Conservation (phyloP, 2,888 invertebrate genomes). For the Pterobdella sp. region DNA sequence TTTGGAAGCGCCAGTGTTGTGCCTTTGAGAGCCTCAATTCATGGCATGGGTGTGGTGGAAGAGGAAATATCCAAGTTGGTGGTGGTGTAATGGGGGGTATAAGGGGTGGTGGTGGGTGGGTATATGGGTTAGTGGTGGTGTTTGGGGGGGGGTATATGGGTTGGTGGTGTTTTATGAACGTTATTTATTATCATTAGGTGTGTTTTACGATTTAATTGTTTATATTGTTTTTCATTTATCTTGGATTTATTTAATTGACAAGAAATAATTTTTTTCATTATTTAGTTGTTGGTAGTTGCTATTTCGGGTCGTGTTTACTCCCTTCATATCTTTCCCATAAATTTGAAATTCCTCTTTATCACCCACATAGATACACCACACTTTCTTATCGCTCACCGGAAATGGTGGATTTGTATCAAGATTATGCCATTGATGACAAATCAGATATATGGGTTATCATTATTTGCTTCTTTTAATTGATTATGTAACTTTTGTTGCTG, state of each 20-base stretch:
- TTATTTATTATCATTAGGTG: too few relatives aligned
- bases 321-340: not conserved
- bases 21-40: slow-evolving; percentile 46
- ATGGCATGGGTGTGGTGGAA: slow-evolving; percentile 57
- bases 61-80: slow-evolving; percentile 67
- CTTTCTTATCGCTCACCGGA: slow-evolving; percentile 80
- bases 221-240: not conserved
- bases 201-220: not conserved
- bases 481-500: too few relatives aligned
- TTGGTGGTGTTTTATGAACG: too few relatives aligned
- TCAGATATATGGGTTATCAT: slow-evolving; percentile 72
- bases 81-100: not conserved
- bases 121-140: not conserved
- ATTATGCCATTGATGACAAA: slow-evolving; percentile 73
- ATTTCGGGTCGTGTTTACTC: too few relatives aligned
- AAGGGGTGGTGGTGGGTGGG: slow-evolving; percentile 2
- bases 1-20: slow-evolving; percentile 84
- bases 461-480: too few relatives aligned
- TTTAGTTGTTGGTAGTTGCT: not conserved
- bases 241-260: not conserved
- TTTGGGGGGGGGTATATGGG: too few relatives aligned
- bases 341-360: not conserved
- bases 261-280: not conserved
- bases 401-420: slow-evolving; percentile 83
- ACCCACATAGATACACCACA: slow-evolving; percentile 66